Evolutionary conservation across 2,797 vertebrate species (phyloP), one percentile per base, ranked within the genome.

Genomic region (Megalops cyprinoides): DNA sequence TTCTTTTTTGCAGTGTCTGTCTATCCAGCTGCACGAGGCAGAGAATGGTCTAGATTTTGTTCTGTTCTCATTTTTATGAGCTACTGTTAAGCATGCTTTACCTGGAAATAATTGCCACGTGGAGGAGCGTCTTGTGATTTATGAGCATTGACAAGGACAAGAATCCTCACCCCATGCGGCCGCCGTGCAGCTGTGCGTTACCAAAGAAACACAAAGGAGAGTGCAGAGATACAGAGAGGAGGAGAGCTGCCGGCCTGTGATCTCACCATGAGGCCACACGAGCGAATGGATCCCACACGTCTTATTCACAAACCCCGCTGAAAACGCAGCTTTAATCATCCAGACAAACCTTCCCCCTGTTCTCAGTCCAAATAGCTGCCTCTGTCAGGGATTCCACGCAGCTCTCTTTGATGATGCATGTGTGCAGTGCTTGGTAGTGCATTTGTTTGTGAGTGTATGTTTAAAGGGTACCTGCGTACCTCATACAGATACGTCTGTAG

Each of bases 251-350:
- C 58, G n/a, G 18, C 44, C 71, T 7, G 71, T 20, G 28, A 80
- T 80, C 69, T 44, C 28, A 2, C 69, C 18, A 4, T 14, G 2
- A 44, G 28, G 62, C 75, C 79, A 31, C 42, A 49, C 15, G 69
- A 60, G 55, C 39, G 39, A 56, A 48, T 75, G 73, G 62, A 80
- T 74, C 75, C 56, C n/a, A 28, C 18, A 31, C 69, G 56, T 74
- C 53, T 10, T 67, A 34, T 46, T 49, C 28, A 8, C 48, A 8
- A 49, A 67, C 60, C 65, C 28, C 53, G 44, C 77, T 46, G 71
- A 44, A 80, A 79, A 60, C 48, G 39, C 31, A 20, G 31, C 28
- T 53, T 80, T 80, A 80, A 80, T 80, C 79, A 75, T 74, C 48
- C 25, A 58, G 56, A 55, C 49, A n/a, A 23, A n/a, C 8, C 46